Percentiles rank a stretch among this genome's conserved stretches.
Evolutionary conservation across 64 coral and sea anemone species (phyloP).

Genomic region (Dendronephthya gigantea): DNA sequence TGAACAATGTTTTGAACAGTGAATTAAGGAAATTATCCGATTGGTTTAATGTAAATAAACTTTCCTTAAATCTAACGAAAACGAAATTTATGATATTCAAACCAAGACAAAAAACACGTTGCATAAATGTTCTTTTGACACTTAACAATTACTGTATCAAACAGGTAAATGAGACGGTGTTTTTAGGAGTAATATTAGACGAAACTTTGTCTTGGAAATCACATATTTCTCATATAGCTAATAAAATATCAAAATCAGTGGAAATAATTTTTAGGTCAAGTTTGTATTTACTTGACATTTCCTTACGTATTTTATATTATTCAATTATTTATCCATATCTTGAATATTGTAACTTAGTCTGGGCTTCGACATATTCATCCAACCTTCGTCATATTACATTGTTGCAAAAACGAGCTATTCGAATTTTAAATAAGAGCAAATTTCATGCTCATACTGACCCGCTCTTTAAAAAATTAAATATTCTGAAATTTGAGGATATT

Average conservation of each 20-base stretch:
- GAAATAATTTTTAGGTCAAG: constrained; percentile 17
- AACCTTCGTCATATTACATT: neutral
- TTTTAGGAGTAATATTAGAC: neutral
- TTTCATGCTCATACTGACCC: neutral
- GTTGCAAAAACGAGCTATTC: neutral
- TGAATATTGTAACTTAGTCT: neutral
- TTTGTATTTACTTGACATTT: neutral
- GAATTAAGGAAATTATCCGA: constrained; percentile 3
- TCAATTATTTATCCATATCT: neutral
- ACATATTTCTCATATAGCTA: neutral
- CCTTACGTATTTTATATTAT: constrained; percentile 3
- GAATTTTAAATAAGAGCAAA: neutral
- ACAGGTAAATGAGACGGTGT: constrained; percentile 10
- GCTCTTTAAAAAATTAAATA: neutral
- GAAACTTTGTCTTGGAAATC: neutral
- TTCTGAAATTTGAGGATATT: neutral
- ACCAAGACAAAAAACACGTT: neutral
- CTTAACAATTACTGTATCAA: constrained; percentile 12
- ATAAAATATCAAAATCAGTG: constrained; percentile 21
- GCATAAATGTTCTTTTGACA: neutral
- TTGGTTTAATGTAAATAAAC: constrained; percentile 21
- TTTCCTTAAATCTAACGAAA: constrained; percentile 13
- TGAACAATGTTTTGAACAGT: neutral
- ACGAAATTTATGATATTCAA: constrained; percentile 23
- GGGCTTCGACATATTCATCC: neutral